phyloP scores from a whole-genome alignment of 2,797 vertebrate species.

The Anguilla pacifica region DNA sequence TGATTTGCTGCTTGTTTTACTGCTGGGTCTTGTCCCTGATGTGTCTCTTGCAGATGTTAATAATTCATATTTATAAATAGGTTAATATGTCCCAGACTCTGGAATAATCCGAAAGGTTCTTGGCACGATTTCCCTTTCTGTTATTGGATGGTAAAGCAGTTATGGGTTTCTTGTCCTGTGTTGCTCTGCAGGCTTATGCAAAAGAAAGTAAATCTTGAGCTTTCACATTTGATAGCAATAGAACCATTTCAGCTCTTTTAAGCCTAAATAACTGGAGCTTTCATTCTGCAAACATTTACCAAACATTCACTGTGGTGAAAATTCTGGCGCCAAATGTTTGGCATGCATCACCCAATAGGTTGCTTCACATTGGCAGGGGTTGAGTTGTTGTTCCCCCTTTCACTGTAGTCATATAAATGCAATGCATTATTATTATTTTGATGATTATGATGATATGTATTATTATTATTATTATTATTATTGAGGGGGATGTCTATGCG shows the following conservation, averaged over 20 bases:
- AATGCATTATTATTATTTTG: neutral
- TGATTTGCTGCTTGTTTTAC: neutral
- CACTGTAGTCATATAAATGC: neutral
- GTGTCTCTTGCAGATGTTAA: neutral
- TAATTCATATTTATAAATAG: constrained; percentile 20
- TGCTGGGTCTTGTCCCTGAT: neutral
- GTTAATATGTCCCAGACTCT: neutral
- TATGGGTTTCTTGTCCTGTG: neutral
- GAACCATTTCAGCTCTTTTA: neutral
- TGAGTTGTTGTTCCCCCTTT: neutral
- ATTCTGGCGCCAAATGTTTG: neutral
- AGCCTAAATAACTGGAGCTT: neutral
- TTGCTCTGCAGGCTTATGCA: neutral
- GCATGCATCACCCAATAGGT: neutral
- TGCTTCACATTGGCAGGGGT: neutral
- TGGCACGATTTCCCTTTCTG: neutral
- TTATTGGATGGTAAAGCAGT: neutral
- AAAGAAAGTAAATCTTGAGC: neutral
- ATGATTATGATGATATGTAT: too few relatives aligned
- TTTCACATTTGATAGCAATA: neutral
- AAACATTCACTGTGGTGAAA: too few relatives aligned
- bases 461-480: neutral
- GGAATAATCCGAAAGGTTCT: neutral
- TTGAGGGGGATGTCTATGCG: too few relatives aligned
- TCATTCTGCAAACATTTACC: neutral